phyloP scores from a whole-genome alignment of 2,888 invertebrate genomes.

The Volucella inflata region DNA sequence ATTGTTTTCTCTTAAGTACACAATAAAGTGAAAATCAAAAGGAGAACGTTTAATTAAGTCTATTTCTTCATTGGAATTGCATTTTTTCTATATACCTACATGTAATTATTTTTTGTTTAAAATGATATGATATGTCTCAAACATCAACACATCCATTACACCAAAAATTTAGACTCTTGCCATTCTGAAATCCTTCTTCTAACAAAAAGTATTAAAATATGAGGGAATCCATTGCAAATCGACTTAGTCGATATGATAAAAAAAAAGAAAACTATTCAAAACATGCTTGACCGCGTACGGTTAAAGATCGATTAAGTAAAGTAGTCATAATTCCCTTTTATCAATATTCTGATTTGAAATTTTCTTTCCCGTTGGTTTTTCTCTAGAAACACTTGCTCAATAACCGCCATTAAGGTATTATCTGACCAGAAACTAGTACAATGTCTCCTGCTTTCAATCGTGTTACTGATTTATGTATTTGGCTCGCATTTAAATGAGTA shows the following conservation, averaged over 20 bases:
- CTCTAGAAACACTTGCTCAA: not conserved
- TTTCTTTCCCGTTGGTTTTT: not conserved
- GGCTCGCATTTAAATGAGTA: not conserved
- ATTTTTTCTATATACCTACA: constrained; percentile 60
- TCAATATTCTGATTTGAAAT: not conserved
- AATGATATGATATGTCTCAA: no score
- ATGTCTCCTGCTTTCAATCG: constrained; percentile 6
- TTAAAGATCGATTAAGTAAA: constrained; percentile 1
- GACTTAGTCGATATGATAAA: no score
- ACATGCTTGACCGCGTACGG: constrained; percentile 5
- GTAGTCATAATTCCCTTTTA: not conserved
- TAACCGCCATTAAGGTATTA: not conserved
- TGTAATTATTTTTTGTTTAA: not conserved
- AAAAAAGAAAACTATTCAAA: not conserved
- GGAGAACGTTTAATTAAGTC: constrained; percentile 44
- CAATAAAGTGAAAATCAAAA: constrained; percentile 46
- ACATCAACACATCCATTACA: no score
- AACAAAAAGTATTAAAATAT: no score
- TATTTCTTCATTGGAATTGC: constrained; percentile 56
- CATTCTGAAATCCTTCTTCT: no score
- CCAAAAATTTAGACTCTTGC: no score
- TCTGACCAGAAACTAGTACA: not conserved
- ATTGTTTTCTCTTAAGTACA: constrained; percentile 51
- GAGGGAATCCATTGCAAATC: no score
- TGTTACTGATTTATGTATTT: not conserved